Conservation (phyloP, 2,888 invertebrate species). For the Epirrita christyi region DNA sequence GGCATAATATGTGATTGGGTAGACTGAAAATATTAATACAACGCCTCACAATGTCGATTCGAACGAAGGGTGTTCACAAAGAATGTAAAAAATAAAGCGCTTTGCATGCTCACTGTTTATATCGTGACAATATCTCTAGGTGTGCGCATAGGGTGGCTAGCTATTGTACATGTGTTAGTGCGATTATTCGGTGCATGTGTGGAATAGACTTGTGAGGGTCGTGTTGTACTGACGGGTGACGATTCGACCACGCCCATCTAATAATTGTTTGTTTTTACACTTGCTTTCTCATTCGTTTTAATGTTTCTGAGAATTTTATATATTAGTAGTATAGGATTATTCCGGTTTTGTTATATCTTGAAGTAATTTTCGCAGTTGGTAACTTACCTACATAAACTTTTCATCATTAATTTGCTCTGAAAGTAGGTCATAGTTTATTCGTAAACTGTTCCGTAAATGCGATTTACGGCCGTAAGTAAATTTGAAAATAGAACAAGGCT, state of each 20-base stretch:
- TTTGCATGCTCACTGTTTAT: conserved; percentile 71
- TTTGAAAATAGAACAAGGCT: too few relatives aligned
- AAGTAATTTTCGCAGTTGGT: too few relatives aligned
- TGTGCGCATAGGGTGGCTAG: conserved; percentile 58
- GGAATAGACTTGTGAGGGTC: conserved; percentile 52
- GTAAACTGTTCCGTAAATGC: too few relatives aligned
- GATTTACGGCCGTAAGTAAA: too few relatives aligned
- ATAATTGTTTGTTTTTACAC: conserved; percentile 70
- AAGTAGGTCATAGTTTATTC: too few relatives aligned
- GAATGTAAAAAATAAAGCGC: conserved; percentile 78
- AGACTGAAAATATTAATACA: conserved; percentile 11
- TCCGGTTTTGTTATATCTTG: too few relatives aligned
- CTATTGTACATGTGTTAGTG: conserved; percentile 50
- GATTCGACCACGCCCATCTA: conserved; percentile 70
- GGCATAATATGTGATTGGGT: conserved; percentile 13
- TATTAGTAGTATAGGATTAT: too few relatives aligned
- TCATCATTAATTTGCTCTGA: too few relatives aligned
- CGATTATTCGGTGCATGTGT: conserved; percentile 42
- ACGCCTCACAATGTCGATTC: conserved; percentile 47
- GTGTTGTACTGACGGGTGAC: conserved; percentile 65
- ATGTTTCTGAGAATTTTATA: conserved; percentile 8
- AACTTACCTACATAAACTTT: too few relatives aligned
- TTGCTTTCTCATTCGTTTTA: conserved; percentile 42
- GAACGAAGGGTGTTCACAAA: conserved; percentile 63
- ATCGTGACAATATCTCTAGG: conserved; percentile 55